Evolutionary conservation across 2,113 vertebrate genomes (phyloP), one percentile per base, ranked within the genome.

Genomic region (Fukomys damarensis): DNA sequence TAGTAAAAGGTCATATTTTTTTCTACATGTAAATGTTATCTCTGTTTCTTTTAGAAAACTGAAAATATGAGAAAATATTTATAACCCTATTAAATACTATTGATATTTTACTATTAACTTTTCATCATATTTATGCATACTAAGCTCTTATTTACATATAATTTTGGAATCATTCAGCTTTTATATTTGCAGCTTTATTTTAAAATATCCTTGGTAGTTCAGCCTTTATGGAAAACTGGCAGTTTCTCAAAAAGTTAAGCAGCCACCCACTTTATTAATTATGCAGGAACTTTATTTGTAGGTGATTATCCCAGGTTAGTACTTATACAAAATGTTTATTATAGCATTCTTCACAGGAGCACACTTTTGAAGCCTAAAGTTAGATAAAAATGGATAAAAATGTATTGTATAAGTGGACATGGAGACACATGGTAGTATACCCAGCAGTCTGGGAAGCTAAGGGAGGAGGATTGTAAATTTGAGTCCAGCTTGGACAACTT

Each of bases 61-160:
- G 11, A 76, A 72, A 84, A 96, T 83, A 74, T 70, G 19, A 86
- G 43, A 94, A 93, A 66, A 92, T 56, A 30, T 68, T 41, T 93
- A 38, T 43, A 85, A 86, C 66, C 9, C 16, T 83, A 66, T 77
- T 38, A 90, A 72, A 90, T 2, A 35, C 46, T 80, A 68, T 43
- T 74, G 7, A 43, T 61, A 41, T 81, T 68, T 84, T 76, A 24
- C 24, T 79, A 52, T 72, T 49, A 7, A 38, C 4, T 41, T 83
- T 82, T 95, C 46, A 82, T 65, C 35, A 83, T 80, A 95, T 59
- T 83, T 86, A 63, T 89, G 49, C 2, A 65, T 32, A 79, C 35
- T 12, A 66, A 65, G 3, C 43, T 3, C 46, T 79, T 63, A 17
- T 65, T 91, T 91, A 30, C 82, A 85, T 72, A 89, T 82, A 49